A percentile compares a stretch with the other conserved stretches of the same genome.
These are phyloP conservation scores for Melanotus villosus DNA, from an alignment of 2,888 invertebrate genomes.

Conservation along the genomic window DNA sequence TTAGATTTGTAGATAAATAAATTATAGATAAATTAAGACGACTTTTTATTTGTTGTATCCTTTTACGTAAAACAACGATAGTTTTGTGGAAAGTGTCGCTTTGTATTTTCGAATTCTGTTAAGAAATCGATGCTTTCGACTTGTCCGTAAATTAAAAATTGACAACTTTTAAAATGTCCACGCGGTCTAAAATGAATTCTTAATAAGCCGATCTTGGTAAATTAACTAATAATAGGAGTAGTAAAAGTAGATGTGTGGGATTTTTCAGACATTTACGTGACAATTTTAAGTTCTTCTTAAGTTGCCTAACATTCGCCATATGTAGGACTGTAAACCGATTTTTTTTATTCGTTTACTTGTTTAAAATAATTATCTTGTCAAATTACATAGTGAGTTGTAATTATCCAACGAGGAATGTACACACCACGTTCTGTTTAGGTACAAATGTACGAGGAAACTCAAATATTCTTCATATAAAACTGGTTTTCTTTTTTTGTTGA, in stretches of 20 bases:
- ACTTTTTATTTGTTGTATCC: background rate
- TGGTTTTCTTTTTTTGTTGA: background rate
- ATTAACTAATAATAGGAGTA: background rate
- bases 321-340: background rate
- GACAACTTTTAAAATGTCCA: background rate
- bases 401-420: constrained; percentile 2
- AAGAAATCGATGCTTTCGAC: background rate
- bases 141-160: background rate
- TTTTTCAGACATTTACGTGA: constrained; percentile 6
- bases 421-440: background rate
- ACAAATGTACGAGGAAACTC: constrained; percentile 8
- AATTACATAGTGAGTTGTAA: constrained; percentile 6
- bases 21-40: background rate
- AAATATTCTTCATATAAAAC: constrained; percentile 8
- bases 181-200: background rate
- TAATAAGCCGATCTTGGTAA: background rate
- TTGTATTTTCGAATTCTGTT: background rate
- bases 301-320: background rate
- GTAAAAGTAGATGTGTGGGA: background rate
- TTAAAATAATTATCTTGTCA: constrained; percentile 18
- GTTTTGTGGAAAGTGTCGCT: too few species aligned
- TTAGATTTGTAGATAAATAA: background rate
- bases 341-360: constrained; percentile 2
- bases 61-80: too few species aligned
- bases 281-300: background rate